A percentile compares a stretch with the other conserved stretches of the same genome.
phyloP scores from a whole-genome alignment of 2,888 invertebrate genomes.

The Noctua fimbriata region DNA sequence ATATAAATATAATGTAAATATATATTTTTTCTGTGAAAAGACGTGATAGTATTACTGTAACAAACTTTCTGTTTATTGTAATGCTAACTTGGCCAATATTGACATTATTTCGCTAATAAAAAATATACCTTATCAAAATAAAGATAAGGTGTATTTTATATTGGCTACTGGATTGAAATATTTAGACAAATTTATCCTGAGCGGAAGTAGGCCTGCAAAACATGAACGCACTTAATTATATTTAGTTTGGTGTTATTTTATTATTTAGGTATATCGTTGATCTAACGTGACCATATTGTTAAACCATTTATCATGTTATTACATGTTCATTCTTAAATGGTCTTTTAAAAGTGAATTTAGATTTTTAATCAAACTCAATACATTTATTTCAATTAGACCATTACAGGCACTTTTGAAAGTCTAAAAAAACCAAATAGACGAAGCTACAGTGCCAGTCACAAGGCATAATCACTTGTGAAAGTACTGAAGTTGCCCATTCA shows the following conservation, averaged over 20 bases:
- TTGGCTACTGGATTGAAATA: background rate
- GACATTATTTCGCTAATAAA: background rate
- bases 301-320: background rate
- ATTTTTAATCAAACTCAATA: background rate
- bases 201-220: constrained; percentile 40
- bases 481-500: background rate
- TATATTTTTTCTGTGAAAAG: constrained; percentile 12
- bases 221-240: constrained; percentile 19
- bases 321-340: background rate
- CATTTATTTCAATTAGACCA: background rate
- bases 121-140: background rate
- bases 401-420: background rate
- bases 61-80: constrained; percentile 5
- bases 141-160: background rate
- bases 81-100: constrained; percentile 3
- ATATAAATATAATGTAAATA: no score
- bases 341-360: background rate
- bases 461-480: background rate
- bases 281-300: background rate
- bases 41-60: constrained; percentile 3
- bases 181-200: background rate
- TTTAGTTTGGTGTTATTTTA: background rate
- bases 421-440: background rate
- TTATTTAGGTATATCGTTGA: constrained; percentile 5
- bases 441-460: background rate